Conservation (phyloP, 1,140 invertebrate genomes). For the Platyscapa corneri region DNA sequence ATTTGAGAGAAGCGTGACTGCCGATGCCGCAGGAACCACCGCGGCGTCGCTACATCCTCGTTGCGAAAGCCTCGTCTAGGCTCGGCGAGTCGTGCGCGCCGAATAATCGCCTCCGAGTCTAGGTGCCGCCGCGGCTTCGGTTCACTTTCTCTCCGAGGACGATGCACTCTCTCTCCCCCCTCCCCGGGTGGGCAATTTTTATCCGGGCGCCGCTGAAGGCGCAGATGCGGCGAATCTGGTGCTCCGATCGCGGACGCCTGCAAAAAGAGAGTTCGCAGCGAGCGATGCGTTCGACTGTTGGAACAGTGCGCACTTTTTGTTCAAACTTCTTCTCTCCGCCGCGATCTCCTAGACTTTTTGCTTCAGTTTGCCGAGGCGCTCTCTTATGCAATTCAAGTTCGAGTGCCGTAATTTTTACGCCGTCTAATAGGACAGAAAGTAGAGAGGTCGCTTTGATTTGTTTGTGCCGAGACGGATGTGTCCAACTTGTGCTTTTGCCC, state of each 20-base stretch:
- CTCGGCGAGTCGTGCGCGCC: background rate
- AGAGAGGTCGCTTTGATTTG: background rate
- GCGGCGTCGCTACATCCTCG: background rate
- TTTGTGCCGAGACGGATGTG: background rate
- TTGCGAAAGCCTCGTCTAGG: constrained; percentile 13
- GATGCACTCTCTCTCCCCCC: constrained; percentile 66
- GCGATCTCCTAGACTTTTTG: background rate
- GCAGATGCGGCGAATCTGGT: background rate
- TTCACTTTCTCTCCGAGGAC: constrained; percentile 72
- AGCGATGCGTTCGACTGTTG: too few relatives aligned
- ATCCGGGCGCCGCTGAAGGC: constrained; percentile 1
- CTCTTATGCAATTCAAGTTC: constrained; percentile 45
- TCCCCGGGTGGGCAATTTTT: constrained; percentile 9
- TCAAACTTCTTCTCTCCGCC: background rate
- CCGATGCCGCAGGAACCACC: too few relatives aligned
- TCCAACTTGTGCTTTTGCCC: background rate
- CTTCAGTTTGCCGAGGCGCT: background rate
- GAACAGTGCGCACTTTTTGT: background rate
- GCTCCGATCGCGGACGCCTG: background rate
- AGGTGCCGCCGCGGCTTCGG: constrained; percentile 46
- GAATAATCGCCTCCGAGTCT: background rate
- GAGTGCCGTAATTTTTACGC: background rate
- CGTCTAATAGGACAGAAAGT: background rate
- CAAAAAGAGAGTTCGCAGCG: background rate
- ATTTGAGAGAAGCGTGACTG: too few relatives aligned